Base-by-base conservation (phyloP, 2,797 vertebrate genomes). In the Pseudochaenichthys georgianus region DNA sequence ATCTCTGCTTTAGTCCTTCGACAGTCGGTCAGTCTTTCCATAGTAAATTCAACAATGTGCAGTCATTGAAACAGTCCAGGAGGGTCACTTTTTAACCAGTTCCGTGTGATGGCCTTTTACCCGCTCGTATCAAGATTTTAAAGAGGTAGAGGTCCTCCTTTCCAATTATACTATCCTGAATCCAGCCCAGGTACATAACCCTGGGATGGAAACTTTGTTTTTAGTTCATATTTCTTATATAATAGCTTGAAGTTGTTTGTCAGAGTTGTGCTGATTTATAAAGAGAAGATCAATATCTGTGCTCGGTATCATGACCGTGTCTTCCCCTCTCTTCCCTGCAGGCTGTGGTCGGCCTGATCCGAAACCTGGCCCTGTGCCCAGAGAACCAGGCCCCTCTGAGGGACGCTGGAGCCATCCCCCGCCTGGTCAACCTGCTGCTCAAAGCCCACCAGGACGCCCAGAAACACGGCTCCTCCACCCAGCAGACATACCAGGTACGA, bases 371-470 rank as follows among this genome's bases (percentile, higher is more conserved):
- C 0, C 93, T 99, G 90, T 98, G 97, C 91, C 95, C 94, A 0
- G 96, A 96, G 62, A 99, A 99, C 91, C 97, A 99, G 13, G 92
- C 89, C 54, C 95, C 96, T 0, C 94, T 99, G 65, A 96, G 97
- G 85, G 97, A 99, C n/a, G 95, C 96, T 0, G 96, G 97, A 0
- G 96, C 94, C 13, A 96, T 97, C 76, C 95, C 96, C 38, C 96
- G 96, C 71, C 95, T 99, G 57, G 95, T 97, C 78, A 96, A 95
- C 91, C 95, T 99, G 90, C 95, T 99, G 83, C 92, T 96, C 78
- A 98, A 96, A 88, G 95, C 98, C 85, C 98, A 99, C 89, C 97
- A 99, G 93, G 97, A 99, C 0, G 96, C 97, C 64, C 98, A 99
- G 94, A 95, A 98, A 73, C 96, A 96, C 0, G 95, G 95, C 0